A percentile compares a stretch with the other conserved stretches of the same genome.
These are phyloP conservation scores for Lissocephala sabroskyi DNA, from an alignment of 2,888 invertebrate genomes.

Conservation along the genomic window DNA sequence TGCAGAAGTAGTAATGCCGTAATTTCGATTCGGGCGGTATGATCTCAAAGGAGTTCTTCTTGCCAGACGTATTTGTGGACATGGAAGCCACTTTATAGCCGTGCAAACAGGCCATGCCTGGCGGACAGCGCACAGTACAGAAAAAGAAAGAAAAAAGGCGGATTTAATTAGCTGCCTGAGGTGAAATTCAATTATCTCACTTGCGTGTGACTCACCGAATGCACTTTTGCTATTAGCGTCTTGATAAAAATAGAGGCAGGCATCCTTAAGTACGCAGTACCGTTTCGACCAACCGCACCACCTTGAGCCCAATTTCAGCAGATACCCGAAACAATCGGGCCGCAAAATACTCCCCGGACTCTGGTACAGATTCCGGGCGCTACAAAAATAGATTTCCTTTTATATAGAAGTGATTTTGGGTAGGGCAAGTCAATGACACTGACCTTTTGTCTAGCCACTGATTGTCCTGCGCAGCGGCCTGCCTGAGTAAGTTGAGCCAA, in stretches of 20 bases:
- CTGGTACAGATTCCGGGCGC: constrained; percentile 85
- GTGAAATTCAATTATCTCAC: not conserved
- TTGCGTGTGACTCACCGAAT: constrained; percentile 77
- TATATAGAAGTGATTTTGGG: too few relatives aligned
- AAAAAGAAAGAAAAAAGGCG: constrained; percentile 27
- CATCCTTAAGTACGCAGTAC: constrained; percentile 96
- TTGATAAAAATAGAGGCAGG: constrained; percentile 93
- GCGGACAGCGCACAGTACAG: not conserved
- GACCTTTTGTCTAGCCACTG: constrained; percentile 78
- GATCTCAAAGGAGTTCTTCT: constrained; percentile 93
- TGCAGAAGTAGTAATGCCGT: constrained; percentile 92
- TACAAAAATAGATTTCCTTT: constrained; percentile 51
- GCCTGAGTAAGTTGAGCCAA: constrained; percentile 85
- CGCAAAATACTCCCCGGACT: constrained; percentile 85
- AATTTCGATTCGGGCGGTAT: constrained; percentile 90
- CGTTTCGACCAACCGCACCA: constrained; percentile 93
- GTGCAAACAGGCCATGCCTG: constrained; percentile 94
- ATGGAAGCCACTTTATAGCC: constrained; percentile 88
- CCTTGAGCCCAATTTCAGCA: constrained; percentile 88
- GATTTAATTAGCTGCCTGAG: constrained; percentile 37
- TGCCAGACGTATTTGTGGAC: constrained; percentile 84
- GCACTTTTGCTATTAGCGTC: constrained; percentile 90
- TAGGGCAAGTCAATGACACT: not conserved
- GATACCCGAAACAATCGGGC: constrained; percentile 94
- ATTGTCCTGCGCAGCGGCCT: constrained; percentile 83